Conservation (phyloP, 2,113 vertebrate genomes). For the Eulemur macaco region DNA sequence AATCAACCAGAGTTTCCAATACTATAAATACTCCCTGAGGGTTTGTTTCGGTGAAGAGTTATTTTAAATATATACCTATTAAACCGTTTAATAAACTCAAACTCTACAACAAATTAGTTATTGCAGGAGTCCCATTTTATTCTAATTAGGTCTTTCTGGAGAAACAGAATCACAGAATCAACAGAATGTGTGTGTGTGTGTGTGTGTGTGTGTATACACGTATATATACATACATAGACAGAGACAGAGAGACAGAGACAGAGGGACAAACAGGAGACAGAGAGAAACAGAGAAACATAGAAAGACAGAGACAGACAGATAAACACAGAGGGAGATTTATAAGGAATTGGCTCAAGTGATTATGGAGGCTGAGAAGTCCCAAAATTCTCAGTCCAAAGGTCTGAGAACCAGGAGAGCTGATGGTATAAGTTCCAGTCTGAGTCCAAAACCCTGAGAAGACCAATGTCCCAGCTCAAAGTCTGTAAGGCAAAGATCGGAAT, state of each 20-base stretch:
- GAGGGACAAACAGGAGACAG: neutral
- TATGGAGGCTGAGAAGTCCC: neutral
- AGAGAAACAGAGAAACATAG: neutral
- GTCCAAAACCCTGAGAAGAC: neutral
- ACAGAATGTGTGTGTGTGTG: neutral
- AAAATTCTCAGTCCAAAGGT: neutral
- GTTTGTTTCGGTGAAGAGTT: neutral
- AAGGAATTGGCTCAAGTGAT: neutral
- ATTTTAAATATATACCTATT: neutral
- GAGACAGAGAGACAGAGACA: neutral
- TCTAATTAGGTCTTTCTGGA: neutral
- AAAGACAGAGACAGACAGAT: neutral
- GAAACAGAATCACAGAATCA: neutral
- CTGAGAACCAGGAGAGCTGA: neutral
- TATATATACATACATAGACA: neutral
- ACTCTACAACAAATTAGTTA: neutral
- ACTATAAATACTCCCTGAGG: neutral
- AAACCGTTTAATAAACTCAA: neutral
- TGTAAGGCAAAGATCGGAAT: neutral
- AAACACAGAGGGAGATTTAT: neutral
- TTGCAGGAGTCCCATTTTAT: neutral
- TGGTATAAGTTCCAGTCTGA: neutral
- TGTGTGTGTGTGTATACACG: too few species aligned
- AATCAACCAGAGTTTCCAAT: neutral
- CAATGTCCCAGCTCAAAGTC: neutral